Conservation (phyloP, 2,888 invertebrate genomes). For the Lycaena phlaeas region DNA sequence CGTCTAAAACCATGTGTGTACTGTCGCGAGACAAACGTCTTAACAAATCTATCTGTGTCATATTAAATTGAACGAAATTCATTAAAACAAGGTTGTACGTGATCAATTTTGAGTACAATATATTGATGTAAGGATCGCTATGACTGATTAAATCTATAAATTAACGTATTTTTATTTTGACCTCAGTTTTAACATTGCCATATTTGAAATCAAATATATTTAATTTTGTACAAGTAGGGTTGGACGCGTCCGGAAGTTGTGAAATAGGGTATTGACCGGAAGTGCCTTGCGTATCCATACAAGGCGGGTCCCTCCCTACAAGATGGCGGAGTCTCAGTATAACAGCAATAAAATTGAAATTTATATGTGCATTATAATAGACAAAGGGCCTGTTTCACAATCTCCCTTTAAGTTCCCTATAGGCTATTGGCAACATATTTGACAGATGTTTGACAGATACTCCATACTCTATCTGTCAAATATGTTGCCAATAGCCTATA, state of each 20-base stretch:
- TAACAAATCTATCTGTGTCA: background rate
- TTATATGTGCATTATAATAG: background rate
- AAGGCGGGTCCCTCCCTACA: background rate
- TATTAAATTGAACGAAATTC: too few species aligned
- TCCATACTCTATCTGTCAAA: too few species aligned
- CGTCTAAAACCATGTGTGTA: background rate
- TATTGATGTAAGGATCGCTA: background rate
- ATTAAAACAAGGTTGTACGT: background rate
- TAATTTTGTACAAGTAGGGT: too few species aligned
- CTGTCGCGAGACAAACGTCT: background rate
- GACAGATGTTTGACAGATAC: too few species aligned
- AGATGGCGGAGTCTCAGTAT: background rate
- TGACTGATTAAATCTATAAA: background rate
- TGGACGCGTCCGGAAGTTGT: too few species aligned
- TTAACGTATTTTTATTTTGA: background rate
- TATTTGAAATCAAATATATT: too few species aligned
- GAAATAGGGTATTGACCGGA: background rate
- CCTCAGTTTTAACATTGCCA: background rate
- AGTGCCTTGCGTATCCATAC: too few species aligned
- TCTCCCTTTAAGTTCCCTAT: too few species aligned
- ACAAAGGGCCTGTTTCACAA: too few species aligned
- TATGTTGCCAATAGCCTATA: too few species aligned
- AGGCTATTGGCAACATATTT: too few species aligned
- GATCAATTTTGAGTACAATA: constrained; percentile 1
- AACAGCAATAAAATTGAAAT: constrained; percentile 1